Evolutionary conservation across 37 sponge, comb jelly and placozoan species (phyloP), one percentile per base, ranked within the genome.

Genomic region (Amphimedon queenslandica): DNA sequence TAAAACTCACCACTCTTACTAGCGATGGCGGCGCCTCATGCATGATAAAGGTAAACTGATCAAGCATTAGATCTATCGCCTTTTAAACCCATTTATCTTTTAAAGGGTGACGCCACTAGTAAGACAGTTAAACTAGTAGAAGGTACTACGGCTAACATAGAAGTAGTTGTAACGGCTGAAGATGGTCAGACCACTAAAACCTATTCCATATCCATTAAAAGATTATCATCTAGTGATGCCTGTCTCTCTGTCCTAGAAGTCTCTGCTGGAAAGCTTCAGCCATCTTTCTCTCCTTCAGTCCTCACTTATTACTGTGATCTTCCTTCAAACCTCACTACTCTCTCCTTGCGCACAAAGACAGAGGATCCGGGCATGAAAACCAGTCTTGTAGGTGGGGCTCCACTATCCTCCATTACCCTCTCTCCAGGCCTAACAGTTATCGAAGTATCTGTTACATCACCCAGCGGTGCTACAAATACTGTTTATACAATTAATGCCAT

Each of bases 1-100:
- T 89, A 11, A 88, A 81, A 56, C 77, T 97, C 0, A 76, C 87
- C 18, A 72, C 80, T 0, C 76, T 90, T 30, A 91, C 98, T 1
- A 82, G 83, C 57, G 94, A 93, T 55, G 32, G 42, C 4, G 94
- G 88, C 24, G 98, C 98, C 3, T 93, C 94, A 20, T 93, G 87
- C 58, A 55, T n/a, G 47, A 84, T 96, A 65, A 90, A 84, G 77
- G 97, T 85, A 25, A 67, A 70, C 41, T 55, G 56, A 32, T 4
- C 23, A 58, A n/a, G 32, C 11, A 6, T 10, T 63, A 63, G 11
- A 63, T 10, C 13, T 47, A 47, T 13, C 13, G 13, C 8, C 8
- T 4, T 36, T 39, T 35, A 58, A 3, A 23, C 20, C 40, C 37
- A 25, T 42, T 68, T 1, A 18, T 38, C 33, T 37, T 5, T 24